phyloP scores from a whole-genome alignment of 2,888 invertebrate genomes.

The Apamea anceps region DNA sequence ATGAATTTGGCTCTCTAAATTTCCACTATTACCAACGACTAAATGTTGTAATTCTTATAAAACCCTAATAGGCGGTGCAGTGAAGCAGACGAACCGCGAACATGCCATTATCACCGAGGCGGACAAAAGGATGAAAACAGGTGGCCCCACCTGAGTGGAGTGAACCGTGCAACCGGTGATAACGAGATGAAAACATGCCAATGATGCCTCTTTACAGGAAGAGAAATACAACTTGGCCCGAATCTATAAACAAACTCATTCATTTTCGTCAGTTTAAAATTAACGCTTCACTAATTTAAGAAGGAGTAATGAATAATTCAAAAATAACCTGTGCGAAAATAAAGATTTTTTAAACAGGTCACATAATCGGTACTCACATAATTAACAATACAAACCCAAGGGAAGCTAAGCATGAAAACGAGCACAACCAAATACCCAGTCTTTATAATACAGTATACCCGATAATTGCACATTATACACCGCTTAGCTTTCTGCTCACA shows the following conservation, averaged over 20 bases:
- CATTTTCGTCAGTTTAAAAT: conserved; percentile 18
- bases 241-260: conserved; percentile 16
- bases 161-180: conserved; percentile 63
- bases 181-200: conserved; percentile 63
- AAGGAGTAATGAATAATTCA: background rate
- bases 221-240: conserved; percentile 34
- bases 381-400: background rate
- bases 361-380: background rate
- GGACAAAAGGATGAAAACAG: conserved; percentile 62
- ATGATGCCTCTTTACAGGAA: conserved; percentile 31
- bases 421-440: conserved; percentile 2
- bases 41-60: conserved; percentile 55
- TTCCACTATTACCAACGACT: conserved; percentile 40
- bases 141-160: conserved; percentile 62
- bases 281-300: conserved; percentile 9
- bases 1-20: background rate
- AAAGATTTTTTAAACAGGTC: background rate
- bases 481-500: conserved; percentile 37
- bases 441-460: background rate
- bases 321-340: background rate
- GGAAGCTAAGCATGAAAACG: background rate
- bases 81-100: conserved; percentile 46
- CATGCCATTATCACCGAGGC: conserved; percentile 58
- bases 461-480: conserved; percentile 20
- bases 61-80: conserved; percentile 46